These are phyloP conservation scores for Gymnogyps californianus DNA, from an alignment of 2,113 vertebrate species.

Conservation along the genomic window DNA sequence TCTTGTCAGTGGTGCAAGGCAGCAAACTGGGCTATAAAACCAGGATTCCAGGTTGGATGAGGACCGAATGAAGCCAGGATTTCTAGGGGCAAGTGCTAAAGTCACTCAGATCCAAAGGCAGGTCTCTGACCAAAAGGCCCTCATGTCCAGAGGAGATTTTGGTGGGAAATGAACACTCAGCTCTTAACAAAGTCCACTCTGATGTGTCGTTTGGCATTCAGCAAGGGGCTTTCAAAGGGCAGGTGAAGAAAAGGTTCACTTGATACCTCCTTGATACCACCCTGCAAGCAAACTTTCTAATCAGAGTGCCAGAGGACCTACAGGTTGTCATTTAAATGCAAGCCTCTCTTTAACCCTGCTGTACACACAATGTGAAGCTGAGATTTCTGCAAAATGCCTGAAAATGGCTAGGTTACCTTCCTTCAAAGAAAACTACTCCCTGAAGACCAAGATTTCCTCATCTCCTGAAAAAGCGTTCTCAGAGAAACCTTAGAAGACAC, in stretches of 20 bases:
- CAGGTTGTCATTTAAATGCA: background rate
- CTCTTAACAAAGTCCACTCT: background rate
- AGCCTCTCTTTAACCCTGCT: background rate
- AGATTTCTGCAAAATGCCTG: background rate
- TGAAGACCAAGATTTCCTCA: background rate
- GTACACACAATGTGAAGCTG: background rate
- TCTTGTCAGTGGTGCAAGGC: background rate
- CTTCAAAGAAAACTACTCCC: background rate
- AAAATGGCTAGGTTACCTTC: background rate
- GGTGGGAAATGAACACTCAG: background rate
- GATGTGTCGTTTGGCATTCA: background rate
- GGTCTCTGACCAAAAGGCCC: background rate
- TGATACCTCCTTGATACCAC: background rate
- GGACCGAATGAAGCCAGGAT: background rate
- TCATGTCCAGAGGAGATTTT: background rate
- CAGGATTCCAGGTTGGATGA: background rate
- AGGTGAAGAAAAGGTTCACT: background rate
- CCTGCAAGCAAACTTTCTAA: background rate
- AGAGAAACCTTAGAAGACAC: background rate
- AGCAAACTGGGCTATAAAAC: background rate
- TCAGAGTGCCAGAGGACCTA: background rate
- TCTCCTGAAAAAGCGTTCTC: background rate
- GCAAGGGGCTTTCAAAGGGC: background rate
- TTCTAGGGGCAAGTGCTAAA: background rate
- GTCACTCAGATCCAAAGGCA: background rate